Base-by-base conservation (phyloP, 2,888 invertebrate genomes). In the Rapana venosa region DNA sequence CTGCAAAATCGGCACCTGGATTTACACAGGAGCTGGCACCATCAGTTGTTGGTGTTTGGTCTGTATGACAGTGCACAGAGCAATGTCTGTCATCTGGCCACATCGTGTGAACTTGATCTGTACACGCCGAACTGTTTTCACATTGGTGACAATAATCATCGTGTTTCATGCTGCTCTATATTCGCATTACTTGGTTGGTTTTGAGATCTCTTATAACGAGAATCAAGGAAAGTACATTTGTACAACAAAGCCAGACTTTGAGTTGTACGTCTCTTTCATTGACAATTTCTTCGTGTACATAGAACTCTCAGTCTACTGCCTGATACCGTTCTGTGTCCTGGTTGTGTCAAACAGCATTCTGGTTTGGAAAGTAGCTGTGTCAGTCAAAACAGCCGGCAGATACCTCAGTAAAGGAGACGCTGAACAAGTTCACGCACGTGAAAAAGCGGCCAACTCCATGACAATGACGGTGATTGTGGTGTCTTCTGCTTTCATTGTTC, bases 1-100 rank as follows among this genome's bases (percentile, higher is more conserved):
- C 11, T 83, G 83, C 30, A 83, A 83, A 26, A 6, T 83, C n/a
- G 4, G 6, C 26, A n/a, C 6, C 4, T 83, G 83, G 83, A 47
- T 83, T 15, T n/a, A 6, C 13, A 83, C 83, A 56, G 83, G 83
- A 8, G 11, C 26, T 0, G 47, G 47, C 13, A 83, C 47, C 6
- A 47, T 83, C 36, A 15, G 83, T 26, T 20, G 30, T 6, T 87
- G 87, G 87, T 70, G 15, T 35, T 70, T 87, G 74, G 87, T 87
- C 26, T 36, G 22, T 32, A 32, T 87, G 70, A 87, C 87, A 11
- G 4, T 87, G 32, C 87, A 87, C 36, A 66, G 87, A 70, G 87
- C 87, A 15, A 66, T 70, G 87, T 30, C 87, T n/a, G 87, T 87
- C n/a, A 70, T 87, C 35, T 87, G 87, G 87, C 87, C 87, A 26